Conservation (phyloP, 2,113 vertebrate species). For the Syrrhaptes paradoxus region DNA sequence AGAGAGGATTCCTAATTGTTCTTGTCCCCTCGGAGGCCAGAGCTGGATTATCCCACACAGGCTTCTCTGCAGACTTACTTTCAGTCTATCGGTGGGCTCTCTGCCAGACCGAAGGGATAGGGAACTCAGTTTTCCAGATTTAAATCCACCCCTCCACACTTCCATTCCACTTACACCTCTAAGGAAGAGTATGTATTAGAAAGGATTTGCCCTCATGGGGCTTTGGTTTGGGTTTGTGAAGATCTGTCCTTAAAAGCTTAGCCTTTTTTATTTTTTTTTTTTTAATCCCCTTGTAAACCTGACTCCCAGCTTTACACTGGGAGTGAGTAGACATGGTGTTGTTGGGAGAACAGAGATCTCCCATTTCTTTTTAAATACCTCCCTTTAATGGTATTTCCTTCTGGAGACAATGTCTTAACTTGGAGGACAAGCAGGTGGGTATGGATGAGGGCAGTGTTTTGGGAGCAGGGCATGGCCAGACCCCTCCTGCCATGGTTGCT, state of each 20-base stretch:
- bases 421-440: neutral
- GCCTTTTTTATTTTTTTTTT: neutral
- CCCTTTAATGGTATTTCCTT: conserved; percentile 9
- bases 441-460: neutral
- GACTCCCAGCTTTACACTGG: neutral
- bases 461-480: neutral
- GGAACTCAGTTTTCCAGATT: conserved; percentile 40
- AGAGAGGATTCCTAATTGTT: conserved; percentile 62
- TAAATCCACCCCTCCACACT: neutral
- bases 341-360: neutral
- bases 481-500: neutral
- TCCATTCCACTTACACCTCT: conserved; percentile 42
- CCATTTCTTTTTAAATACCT: neutral
- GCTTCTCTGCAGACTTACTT: conserved; percentile 39
- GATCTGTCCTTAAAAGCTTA: conserved; percentile 51
- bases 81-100: conserved; percentile 14
- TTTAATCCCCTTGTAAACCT: neutral
- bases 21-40: conserved; percentile 34
- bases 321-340: neutral
- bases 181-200: conserved; percentile 49
- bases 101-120: conserved; percentile 17
- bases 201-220: conserved; percentile 28
- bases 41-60: conserved; percentile 55
- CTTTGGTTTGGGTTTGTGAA: conserved; percentile 23
- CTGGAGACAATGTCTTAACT: neutral